Percentiles rank a stretch among this genome's conserved stretches.
Evolutionary conservation across 2,888 invertebrate genomes (phyloP).

Genomic region (Buathra laborator): DNA sequence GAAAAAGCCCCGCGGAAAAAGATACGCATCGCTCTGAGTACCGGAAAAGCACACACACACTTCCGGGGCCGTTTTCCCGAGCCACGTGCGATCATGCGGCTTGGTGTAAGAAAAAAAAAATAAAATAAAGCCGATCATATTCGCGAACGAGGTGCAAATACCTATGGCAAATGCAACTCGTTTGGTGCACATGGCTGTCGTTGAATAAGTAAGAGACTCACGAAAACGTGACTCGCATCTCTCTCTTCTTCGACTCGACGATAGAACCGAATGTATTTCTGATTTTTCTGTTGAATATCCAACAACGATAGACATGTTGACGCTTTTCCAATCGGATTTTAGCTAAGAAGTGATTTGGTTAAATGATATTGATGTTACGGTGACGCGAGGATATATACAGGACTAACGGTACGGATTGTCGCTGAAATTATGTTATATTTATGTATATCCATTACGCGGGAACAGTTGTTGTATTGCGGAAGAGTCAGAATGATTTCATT

Average conservation of each 20-base stretch:
- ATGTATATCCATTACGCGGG: background rate
- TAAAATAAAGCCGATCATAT: conserved; percentile 44
- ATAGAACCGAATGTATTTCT: background rate
- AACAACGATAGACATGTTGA: background rate
- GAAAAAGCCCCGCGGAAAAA: conserved; percentile 10
- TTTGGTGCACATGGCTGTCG: background rate
- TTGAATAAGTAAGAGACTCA: conserved; percentile 36
- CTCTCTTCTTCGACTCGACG: background rate
- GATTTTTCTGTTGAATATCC: background rate
- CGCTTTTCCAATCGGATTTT: background rate
- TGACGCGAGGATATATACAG: too few species aligned
- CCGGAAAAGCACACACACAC: conserved; percentile 2
- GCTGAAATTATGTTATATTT: background rate
- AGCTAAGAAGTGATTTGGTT: too few species aligned
- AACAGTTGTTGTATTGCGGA: too few species aligned
- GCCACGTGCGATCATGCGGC: conserved; percentile 17
- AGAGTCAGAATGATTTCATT: too few species aligned
- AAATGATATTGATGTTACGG: too few species aligned
- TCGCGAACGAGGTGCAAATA: conserved; percentile 20
- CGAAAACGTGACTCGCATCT: conserved; percentile 22
- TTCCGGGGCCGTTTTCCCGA: conserved; percentile 11
- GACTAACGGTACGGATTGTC: too few species aligned
- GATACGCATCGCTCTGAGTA: conserved; percentile 22
- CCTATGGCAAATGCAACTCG: conserved; percentile 20
- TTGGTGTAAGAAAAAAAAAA: background rate